A percentile compares a stretch with the other conserved stretches of the same genome.
Evolutionary conservation across 2,797 vertebrate genomes (phyloP).

Genomic region (Anguilla obscura): DNA sequence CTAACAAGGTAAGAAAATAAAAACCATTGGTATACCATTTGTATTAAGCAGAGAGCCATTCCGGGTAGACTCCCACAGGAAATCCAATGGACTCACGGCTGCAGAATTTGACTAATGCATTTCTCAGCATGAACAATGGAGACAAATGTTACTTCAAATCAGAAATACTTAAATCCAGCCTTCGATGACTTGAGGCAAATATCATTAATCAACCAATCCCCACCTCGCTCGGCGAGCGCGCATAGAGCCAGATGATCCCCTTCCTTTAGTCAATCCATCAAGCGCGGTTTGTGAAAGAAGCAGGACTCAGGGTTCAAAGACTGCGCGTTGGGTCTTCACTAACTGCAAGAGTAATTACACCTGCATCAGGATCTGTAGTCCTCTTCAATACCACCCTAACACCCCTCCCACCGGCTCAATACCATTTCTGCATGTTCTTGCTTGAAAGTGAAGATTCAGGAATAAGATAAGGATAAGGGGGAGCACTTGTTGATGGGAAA

Average conservation of each 20-base stretch:
- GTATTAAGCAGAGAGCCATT: conserved; percentile 33
- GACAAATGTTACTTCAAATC: conserved; percentile 62
- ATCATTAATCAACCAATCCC: conserved; percentile 56
- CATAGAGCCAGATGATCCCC: conserved; percentile 57
- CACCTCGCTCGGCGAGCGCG: conserved; percentile 49
- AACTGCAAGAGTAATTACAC: conserved; percentile 58
- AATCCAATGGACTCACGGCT: conserved; percentile 35
- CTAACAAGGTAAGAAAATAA: conserved; percentile 26
- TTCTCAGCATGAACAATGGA: conserved; percentile 60
- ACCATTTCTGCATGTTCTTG: not conserved
- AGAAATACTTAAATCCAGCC: conserved; percentile 59
- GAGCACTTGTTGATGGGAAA: not conserved
- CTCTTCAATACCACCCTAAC: conserved; percentile 40
- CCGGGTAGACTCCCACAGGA: conserved; percentile 25
- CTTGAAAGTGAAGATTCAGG: not conserved
- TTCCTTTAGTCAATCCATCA: conserved; percentile 56
- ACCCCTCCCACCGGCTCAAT: conserved; percentile 16
- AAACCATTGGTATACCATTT: conserved; percentile 23
- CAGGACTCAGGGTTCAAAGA: conserved; percentile 49
- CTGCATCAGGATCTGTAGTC: conserved; percentile 48
- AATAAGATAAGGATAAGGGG: not conserved
- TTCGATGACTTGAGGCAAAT: conserved; percentile 59
- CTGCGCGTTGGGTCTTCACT: conserved; percentile 52
- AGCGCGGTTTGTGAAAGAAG: conserved; percentile 36
- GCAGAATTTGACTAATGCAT: conserved; percentile 60